Conservation (phyloP, 2,888 invertebrate genomes). For the Baronia brevicornis region DNA sequence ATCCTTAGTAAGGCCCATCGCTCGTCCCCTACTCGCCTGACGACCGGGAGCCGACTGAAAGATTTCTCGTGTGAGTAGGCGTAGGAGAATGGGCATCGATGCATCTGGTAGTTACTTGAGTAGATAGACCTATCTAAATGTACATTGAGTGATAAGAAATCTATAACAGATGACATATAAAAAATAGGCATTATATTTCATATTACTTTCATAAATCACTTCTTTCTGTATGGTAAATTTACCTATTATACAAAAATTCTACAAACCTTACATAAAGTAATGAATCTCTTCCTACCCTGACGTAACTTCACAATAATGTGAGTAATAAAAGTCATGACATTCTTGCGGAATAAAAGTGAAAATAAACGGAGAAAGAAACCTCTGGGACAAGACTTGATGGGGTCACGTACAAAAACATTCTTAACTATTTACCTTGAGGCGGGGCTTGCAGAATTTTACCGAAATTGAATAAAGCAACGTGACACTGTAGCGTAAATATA, state of each 20-base stretch:
- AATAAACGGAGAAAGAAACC: slow-evolving; percentile 39
- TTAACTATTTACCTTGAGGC: slow-evolving; percentile 57
- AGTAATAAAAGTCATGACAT: slow-evolving; percentile 50
- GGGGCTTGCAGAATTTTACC: slow-evolving; percentile 40
- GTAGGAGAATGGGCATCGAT: too few relatives aligned
- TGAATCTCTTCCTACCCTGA: slow-evolving; percentile 14
- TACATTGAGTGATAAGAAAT: too few relatives aligned
- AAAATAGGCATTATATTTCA: too few relatives aligned
- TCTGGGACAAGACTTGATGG: slow-evolving; percentile 45
- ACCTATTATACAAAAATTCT: slow-evolving; percentile 2
- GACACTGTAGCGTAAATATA: slow-evolving; percentile 1
- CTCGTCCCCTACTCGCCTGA: too few relatives aligned
- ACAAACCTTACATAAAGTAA: slow-evolving; percentile 10
- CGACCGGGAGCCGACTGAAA: too few relatives aligned
- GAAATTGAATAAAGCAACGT: slow-evolving; percentile 31
- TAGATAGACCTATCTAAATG: too few relatives aligned
- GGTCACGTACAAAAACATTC: slow-evolving; percentile 65
- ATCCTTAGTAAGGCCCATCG: too few relatives aligned
- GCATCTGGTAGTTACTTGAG: too few relatives aligned
- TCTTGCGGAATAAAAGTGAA: slow-evolving; percentile 40
- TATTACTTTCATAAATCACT: too few relatives aligned
- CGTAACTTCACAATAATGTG: slow-evolving; percentile 44
- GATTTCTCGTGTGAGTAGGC: too few relatives aligned
- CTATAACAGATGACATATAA: too few relatives aligned
- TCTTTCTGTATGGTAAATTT: too few relatives aligned